These are phyloP conservation scores for Cyprinella venusta DNA, from an alignment of 2,797 vertebrate genomes.

Conservation along the genomic window DNA sequence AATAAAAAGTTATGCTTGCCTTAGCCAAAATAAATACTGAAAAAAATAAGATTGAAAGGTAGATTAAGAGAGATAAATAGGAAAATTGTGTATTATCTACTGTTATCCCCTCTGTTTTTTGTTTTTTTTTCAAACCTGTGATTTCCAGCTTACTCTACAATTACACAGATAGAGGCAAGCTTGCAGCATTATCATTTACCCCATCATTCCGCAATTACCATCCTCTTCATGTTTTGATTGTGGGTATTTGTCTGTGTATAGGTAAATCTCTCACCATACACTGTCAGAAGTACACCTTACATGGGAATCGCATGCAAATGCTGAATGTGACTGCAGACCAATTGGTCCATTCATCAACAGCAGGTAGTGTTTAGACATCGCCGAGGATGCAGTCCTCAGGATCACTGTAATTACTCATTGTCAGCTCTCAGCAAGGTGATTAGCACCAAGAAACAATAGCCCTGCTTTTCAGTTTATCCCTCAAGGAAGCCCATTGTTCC, in stretches of 20 bases:
- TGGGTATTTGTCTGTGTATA: background rate
- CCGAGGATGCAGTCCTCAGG: conserved; percentile 29
- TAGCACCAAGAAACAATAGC: conserved; percentile 33
- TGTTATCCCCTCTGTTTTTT: background rate
- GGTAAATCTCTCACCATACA: background rate
- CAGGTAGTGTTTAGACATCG: background rate
- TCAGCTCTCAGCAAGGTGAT: conserved; percentile 43
- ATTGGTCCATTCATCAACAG: background rate
- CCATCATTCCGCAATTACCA: background rate
- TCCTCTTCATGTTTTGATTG: conserved; percentile 1
- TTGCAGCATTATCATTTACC: conserved; percentile 19
- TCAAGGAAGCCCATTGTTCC: conserved; percentile 29
- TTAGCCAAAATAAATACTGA: background rate
- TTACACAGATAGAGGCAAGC: conserved; percentile 4
- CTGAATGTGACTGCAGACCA: background rate
- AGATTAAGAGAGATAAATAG: background rate
- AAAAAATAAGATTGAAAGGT: background rate
- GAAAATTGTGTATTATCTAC: background rate
- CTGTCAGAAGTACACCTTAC: background rate
- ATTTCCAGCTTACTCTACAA: conserved; percentile 11
- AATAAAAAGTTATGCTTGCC: background rate
- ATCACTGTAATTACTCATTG: conserved; percentile 40
- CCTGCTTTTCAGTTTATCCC: conserved; percentile 39
- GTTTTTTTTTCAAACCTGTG: background rate
- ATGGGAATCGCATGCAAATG: conserved; percentile 1